Conservation (phyloP, 2,888 invertebrate species). For the Leucozona laternaria region DNA sequence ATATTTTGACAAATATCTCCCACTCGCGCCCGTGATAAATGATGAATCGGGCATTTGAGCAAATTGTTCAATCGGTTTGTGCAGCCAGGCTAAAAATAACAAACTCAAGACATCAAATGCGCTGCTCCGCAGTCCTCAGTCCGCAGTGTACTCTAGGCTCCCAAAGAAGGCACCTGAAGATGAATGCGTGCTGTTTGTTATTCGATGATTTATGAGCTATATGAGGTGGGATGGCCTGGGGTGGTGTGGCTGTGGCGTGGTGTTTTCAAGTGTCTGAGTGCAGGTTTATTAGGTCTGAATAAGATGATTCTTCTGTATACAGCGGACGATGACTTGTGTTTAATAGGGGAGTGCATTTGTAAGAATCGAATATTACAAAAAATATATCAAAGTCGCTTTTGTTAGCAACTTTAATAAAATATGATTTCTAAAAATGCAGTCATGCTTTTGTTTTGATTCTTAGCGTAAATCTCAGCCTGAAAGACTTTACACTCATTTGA, state of each 20-base stretch:
- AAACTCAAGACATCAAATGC: constrained; percentile 69
- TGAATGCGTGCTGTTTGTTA: constrained; percentile 45
- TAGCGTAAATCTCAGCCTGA: no score
- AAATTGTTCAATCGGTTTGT: constrained; percentile 72
- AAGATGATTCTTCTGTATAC: background rate
- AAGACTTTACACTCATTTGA: no score
- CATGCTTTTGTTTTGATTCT: background rate
- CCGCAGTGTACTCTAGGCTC: constrained; percentile 22
- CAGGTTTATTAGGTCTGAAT: constrained; percentile 41
- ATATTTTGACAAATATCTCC: constrained; percentile 75
- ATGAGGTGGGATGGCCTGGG: background rate
- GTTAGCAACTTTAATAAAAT: background rate
- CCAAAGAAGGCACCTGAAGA: constrained; percentile 58
- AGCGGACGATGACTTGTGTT: constrained; percentile 33
- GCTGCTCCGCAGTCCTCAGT: constrained; percentile 2
- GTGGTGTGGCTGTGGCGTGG: background rate
- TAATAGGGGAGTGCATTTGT: background rate
- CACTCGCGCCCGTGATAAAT: constrained; percentile 71
- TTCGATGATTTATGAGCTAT: constrained; percentile 23
- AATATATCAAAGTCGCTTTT: background rate
- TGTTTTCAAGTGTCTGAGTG: constrained; percentile 34
- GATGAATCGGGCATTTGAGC: constrained; percentile 72
- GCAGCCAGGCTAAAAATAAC: constrained; percentile 68
- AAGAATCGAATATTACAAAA: background rate
- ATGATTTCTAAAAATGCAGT: background rate